Conservation (phyloP, 2,113 vertebrate genomes). For the Pelobates fuscus region DNA sequence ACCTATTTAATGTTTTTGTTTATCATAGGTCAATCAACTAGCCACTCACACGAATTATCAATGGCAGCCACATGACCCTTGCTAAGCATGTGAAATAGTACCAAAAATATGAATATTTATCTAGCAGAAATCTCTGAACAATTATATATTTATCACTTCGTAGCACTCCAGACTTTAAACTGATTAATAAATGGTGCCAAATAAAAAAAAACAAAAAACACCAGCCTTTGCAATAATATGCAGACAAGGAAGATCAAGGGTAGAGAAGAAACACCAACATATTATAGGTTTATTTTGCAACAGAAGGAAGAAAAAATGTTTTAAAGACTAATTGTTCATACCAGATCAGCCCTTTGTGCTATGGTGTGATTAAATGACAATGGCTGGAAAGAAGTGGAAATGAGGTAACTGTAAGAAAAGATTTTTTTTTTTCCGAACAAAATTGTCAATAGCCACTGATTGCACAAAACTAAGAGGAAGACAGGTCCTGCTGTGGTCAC, state of each 20-base stretch:
- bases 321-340: constrained; percentile 29
- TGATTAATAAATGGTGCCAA: constrained; percentile 12
- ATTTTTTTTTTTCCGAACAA: constrained; percentile 29
- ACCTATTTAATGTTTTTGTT: background rate
- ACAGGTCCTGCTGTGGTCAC: constrained; percentile 23
- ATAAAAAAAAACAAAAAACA: background rate
- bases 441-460: constrained; percentile 17
- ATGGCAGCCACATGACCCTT: background rate
- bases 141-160: background rate
- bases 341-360: constrained; percentile 41
- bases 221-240: constrained; percentile 2
- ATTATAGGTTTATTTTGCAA: constrained; percentile 21
- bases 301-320: constrained; percentile 7
- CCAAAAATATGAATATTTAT: background rate
- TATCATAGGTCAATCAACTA: background rate
- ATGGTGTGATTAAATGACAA: constrained; percentile 25
- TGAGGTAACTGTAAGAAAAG: constrained; percentile 27
- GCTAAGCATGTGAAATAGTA: background rate
- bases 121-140: background rate
- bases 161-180: background rate
- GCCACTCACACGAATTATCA: background rate
- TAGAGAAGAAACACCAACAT: constrained; percentile 13
- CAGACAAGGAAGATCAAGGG: constrained; percentile 7
- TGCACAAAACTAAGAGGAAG: constrained; percentile 31
- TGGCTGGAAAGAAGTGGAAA: constrained; percentile 17